Conservation (phyloP, 2,797 vertebrate genomes). For the Labroides dimidiatus region DNA sequence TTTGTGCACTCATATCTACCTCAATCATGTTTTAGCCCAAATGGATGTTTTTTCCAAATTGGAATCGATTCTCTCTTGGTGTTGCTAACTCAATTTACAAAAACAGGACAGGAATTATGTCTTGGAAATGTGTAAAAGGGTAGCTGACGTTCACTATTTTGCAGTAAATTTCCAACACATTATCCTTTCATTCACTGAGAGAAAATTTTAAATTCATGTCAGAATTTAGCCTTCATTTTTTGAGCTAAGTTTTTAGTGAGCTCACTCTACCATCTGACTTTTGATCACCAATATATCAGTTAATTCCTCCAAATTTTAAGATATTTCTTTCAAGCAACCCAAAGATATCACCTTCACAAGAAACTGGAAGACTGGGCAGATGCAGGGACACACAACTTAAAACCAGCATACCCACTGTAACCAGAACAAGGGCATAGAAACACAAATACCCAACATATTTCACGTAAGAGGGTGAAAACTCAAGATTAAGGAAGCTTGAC, state of each 20-base stretch:
- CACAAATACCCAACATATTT: neutral
- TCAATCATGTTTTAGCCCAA: neutral
- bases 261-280: neutral
- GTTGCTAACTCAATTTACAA: neutral
- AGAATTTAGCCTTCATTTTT: neutral
- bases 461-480: slow-evolving; percentile 2
- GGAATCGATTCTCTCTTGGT: neutral
- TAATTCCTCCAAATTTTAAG: neutral
- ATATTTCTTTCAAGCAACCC: too few relatives aligned
- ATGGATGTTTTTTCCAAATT: neutral
- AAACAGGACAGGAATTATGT: neutral
- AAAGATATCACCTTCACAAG: neutral
- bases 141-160: neutral
- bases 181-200: neutral
- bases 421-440: neutral
- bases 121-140: neutral
- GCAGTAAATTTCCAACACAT: neutral
- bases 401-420: neutral
- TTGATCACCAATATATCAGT: neutral
- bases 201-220: neutral
- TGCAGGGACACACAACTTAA: neutral
- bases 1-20: neutral
- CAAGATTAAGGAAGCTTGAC: slow-evolving; percentile 41
- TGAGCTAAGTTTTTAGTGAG: neutral
- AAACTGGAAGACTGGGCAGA: neutral